phyloP scores from a whole-genome alignment of 2,113 vertebrate genomes.

The Cnemophilus loriae region DNA sequence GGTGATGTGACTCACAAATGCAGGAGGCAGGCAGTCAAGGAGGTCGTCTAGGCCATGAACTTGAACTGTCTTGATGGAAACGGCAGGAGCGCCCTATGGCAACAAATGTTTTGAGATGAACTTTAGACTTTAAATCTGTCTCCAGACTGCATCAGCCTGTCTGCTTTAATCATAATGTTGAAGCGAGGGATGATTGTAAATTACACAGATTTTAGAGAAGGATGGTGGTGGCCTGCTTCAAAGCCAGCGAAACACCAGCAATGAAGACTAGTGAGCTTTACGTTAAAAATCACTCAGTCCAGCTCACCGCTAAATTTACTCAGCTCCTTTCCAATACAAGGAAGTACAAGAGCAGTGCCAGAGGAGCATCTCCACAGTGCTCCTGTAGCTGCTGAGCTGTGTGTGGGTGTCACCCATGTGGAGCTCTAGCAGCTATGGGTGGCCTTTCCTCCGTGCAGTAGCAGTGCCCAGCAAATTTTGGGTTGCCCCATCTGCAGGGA shows the following conservation, averaged over 20 bases:
- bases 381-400: not conserved
- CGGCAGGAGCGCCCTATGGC: fast-evolving
- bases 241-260: not conserved
- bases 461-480: not conserved
- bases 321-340: not conserved
- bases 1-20: not conserved
- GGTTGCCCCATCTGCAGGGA: not conserved
- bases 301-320: not conserved
- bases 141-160: not conserved
- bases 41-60: not conserved
- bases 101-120: not conserved
- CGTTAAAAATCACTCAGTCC: not conserved
- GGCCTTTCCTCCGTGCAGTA: fast-evolving
- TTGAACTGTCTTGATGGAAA: not conserved
- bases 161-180: not conserved
- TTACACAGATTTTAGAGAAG: not conserved
- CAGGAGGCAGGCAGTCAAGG: not conserved
- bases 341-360: not conserved
- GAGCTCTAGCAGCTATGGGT: not conserved
- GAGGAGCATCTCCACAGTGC: not conserved
- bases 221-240: not conserved
- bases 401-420: fast-evolving
- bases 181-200: not conserved
- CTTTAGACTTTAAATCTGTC: not conserved
- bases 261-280: not conserved